Evolutionary conservation across 2,888 invertebrate species (phyloP).

Genomic region (Liopterus haemorrhoidalis): DNA sequence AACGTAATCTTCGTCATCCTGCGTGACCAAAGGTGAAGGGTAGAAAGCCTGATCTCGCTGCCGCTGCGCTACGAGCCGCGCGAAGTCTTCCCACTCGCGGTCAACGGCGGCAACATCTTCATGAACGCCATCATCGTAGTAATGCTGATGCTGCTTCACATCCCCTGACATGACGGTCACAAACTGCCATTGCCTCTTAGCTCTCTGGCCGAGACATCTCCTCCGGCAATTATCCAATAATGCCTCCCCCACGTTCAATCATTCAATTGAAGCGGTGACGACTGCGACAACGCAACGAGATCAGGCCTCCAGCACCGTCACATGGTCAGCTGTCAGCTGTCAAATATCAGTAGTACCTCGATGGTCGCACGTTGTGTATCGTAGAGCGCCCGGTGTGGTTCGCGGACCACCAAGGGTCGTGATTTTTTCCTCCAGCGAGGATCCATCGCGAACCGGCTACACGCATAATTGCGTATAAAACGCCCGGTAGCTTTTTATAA

Average conservation of each 20-base stretch:
- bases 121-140: slow-evolving; percentile 42
- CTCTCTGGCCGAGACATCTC: no score
- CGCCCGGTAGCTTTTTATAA: background rate
- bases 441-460: background rate
- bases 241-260: no score
- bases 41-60: slow-evolving; percentile 48
- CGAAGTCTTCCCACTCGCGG: slow-evolving; percentile 57
- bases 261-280: no score
- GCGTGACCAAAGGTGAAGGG: slow-evolving; percentile 52
- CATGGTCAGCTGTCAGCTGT: background rate
- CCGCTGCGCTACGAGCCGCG: slow-evolving; percentile 49
- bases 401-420: slow-evolving; percentile 13
- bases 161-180: slow-evolving; percentile 27
- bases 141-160: no score
- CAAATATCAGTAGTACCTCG: slow-evolving; percentile 15
- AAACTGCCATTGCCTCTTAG: no score
- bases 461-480: slow-evolving; percentile 2
- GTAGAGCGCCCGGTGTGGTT: slow-evolving; percentile 14
- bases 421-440: slow-evolving; percentile 3
- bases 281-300: no score
- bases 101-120: slow-evolving; percentile 51
- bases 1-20: slow-evolving; percentile 44
- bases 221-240: no score
- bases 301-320: no score
- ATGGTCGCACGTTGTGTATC: slow-evolving; percentile 14